Percentiles rank a stretch among this genome's conserved stretches.
Evolutionary conservation across 1,140 invertebrate species (phyloP).

Genomic region (Trinorchestia longiramus): DNA sequence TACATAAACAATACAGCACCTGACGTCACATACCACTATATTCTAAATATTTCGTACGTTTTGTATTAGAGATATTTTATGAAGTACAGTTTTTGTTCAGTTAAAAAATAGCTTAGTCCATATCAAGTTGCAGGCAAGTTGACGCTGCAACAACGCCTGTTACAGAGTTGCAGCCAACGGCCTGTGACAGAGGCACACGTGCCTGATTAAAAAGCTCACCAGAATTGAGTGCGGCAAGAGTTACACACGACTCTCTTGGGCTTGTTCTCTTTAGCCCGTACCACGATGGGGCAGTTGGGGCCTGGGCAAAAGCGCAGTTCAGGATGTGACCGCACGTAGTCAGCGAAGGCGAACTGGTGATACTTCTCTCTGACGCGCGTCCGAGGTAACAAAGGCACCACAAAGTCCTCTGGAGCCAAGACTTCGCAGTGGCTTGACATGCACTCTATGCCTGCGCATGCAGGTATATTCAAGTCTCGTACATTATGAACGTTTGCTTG

Average conservation of each 20-base stretch:
- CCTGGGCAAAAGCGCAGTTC: conserved; percentile 94
- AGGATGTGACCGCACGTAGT: conserved; percentile 93
- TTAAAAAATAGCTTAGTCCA: too few species aligned
- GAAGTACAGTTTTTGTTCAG: too few species aligned
- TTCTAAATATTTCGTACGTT: too few species aligned
- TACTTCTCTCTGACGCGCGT: conserved; percentile 89
- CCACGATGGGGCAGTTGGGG: conserved; percentile 91
- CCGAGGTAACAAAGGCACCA: conserved; percentile 84
- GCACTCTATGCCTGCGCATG: conserved; percentile 84
- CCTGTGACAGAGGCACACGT: too few species aligned
- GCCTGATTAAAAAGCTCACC: conserved; percentile 76
- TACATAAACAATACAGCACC: too few species aligned
- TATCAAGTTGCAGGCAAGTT: too few species aligned
- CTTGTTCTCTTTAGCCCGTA: conserved; percentile 81
- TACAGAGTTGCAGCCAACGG: too few species aligned
- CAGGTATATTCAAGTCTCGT: too few species aligned
- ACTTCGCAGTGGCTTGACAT: conserved; percentile 95
- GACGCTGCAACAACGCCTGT: too few species aligned
- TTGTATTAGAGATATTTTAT: too few species aligned
- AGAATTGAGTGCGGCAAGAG: conserved; percentile 84
- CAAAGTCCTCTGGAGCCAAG: conserved; percentile 94
- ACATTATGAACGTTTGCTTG: too few species aligned
- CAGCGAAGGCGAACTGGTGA: conserved; percentile 93
- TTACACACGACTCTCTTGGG: conserved; percentile 86
- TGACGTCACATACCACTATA: too few species aligned